Percentiles rank a stretch among this genome's conserved stretches.
Conservation (phyloP, 2,797 vertebrate species). For the Gymnocypris eckloni region DNA sequence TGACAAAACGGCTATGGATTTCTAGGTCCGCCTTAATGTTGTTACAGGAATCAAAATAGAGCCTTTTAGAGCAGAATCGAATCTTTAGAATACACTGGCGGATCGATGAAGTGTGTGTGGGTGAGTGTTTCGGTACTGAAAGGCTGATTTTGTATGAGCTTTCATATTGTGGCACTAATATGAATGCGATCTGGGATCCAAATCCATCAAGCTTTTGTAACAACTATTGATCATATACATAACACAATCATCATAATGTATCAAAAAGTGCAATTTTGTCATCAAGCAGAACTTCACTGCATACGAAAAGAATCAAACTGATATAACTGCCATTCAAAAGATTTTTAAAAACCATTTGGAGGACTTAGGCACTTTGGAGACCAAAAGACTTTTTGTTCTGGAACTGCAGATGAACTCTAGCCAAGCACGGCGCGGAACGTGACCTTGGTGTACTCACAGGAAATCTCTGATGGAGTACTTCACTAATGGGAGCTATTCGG, state of each 20-base stretch:
- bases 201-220: neutral
- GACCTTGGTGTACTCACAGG: constrained; percentile 23
- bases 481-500: constrained; percentile 33
- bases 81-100: constrained; percentile 65
- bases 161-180: neutral
- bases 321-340: neutral
- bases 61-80: constrained; percentile 69
- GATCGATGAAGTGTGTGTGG: constrained; percentile 52
- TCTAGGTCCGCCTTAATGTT: constrained; percentile 61
- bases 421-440: constrained; percentile 1
- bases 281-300: neutral
- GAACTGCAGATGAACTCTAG: constrained; percentile 20
- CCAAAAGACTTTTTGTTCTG: constrained; percentile 17
- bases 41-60: constrained; percentile 67
- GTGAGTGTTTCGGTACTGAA: neutral
- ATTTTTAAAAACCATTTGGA: neutral
- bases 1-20: constrained; percentile 45
- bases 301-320: neutral
- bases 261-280: neutral
- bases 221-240: neutral
- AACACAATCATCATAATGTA: constrained; percentile 9
- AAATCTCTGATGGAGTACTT: constrained; percentile 20
- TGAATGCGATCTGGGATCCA: neutral
- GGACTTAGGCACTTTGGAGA: neutral
- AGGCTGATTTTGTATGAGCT: neutral